Conservation (phyloP, 2,888 invertebrate species). For the Lasioglossum lativentre region DNA sequence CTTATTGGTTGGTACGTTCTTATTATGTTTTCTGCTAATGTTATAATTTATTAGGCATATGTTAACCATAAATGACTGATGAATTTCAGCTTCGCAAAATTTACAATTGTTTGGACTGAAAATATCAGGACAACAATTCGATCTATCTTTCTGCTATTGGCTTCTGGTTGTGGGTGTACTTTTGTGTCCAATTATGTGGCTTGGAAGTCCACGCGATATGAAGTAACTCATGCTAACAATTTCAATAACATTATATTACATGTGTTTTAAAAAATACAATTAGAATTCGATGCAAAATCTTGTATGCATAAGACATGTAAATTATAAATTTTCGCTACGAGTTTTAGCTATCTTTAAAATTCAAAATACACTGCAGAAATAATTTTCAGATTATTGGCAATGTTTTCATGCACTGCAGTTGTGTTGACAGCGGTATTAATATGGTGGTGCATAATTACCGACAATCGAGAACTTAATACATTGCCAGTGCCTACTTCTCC, state of each 20-base stretch:
- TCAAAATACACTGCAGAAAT: background rate
- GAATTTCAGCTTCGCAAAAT: conserved; percentile 89
- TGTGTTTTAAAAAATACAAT: background rate
- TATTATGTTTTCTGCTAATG: background rate
- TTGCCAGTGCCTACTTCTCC: conserved; percentile 82
- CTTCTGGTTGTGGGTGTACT: conserved; percentile 90
- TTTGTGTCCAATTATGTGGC: conserved; percentile 93
- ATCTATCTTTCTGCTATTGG: conserved; percentile 93
- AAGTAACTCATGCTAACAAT: conserved; percentile 87
- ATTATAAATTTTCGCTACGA: background rate
- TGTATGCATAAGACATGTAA: background rate
- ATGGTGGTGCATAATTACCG: conserved; percentile 87
- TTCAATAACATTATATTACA: conserved; percentile 22
- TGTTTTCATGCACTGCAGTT: conserved; percentile 89
- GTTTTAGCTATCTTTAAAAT: background rate
- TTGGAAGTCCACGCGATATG: conserved; percentile 96
- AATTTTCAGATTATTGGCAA: conserved; percentile 87
- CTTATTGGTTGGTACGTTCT: conserved; percentile 89
- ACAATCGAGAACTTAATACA: conserved; percentile 77
- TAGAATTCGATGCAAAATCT: background rate
- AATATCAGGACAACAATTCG: conserved; percentile 88
- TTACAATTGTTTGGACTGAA: conserved; percentile 91
- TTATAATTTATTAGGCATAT: background rate
- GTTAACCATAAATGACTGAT: conserved; percentile 7
- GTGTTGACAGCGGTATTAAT: conserved; percentile 88